Base-by-base conservation (phyloP, 2,113 vertebrate genomes). In the Odocoileus hemionus region DNA sequence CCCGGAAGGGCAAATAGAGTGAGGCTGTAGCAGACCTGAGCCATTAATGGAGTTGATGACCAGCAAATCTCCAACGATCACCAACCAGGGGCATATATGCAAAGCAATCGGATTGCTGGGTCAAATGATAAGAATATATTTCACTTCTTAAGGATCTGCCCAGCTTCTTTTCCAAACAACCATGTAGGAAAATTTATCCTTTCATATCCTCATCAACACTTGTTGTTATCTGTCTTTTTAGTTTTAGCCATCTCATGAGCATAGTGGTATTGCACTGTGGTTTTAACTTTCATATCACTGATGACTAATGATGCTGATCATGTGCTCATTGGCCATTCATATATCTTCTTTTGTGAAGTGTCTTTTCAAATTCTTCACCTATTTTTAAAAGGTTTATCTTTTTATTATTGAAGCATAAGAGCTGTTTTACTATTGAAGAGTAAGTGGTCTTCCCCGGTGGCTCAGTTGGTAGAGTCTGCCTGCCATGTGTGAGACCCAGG, bases 41-140 rank as follows among this genome's bases (percentile, higher is more conserved):
- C 0, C 6, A 33, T 23, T 30, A 16, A 1, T 0, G 43, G 14
- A n/a, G n/a, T 3, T 5, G 58, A 19, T 3, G 54, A 7, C 50
- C 36, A 45, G 54, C 64, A 45, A 1, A 15, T 78, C 67, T n/a
- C 36, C 4, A 36, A 2, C 23, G 4, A 26, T 19, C 26, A 83
- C 30, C 47, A 47, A 25, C 67, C 39, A 39, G 64, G 13, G 60
- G 39, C 19, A 25, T 3, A 1, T 17, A 19, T 0, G 4, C 47
- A 36, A 21, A 14, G 43, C 1, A 14, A 39, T 74, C 2, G 15
- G 19, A n/a, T 6, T 14, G 25, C 36, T 45, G 30, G 58, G 36
- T 16, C 76, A 60, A 39, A 60, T 2, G 39, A 28, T 26, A 61
- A 78, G 7, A 57, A 26, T 23, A 3, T 4, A 45, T 19, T 30